Evolutionary conservation across 1,140 invertebrate genomes (phyloP).

Genomic region (Plectrocnemia conspersa): DNA sequence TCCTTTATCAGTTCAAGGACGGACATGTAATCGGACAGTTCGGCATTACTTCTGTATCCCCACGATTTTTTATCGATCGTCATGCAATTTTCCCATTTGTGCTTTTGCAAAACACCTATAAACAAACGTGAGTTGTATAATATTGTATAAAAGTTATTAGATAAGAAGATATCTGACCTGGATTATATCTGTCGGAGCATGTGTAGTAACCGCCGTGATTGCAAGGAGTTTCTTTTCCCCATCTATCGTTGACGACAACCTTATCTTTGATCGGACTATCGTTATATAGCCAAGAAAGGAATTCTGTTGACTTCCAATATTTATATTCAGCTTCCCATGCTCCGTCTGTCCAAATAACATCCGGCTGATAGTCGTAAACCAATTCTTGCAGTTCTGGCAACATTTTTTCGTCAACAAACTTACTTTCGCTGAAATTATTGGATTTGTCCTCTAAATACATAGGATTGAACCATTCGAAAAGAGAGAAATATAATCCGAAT

Average conservation of each 20-base stretch:
- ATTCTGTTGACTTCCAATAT: slow-evolving; percentile 78
- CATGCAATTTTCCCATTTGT: slow-evolving; percentile 92
- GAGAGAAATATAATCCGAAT: slow-evolving; percentile 85
- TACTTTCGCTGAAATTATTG: slow-evolving; percentile 60
- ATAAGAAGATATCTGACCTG: too few species aligned
- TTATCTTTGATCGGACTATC: slow-evolving; percentile 87
- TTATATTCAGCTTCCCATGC: slow-evolving; percentile 76
- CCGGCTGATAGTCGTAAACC: slow-evolving; percentile 75
- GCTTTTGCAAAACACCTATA: slow-evolving; percentile 46
- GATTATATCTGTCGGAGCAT: slow-evolving; percentile 81
- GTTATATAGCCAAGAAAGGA: slow-evolving; percentile 92
- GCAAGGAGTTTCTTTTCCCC: slow-evolving; percentile 75
- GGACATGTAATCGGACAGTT: slow-evolving; percentile 67
- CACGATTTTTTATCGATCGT: slow-evolving; percentile 88
- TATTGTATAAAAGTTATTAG: too few species aligned
- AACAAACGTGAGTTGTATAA: too few species aligned
- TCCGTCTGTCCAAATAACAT: slow-evolving; percentile 92
- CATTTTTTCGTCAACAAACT: slow-evolving; percentile 65
- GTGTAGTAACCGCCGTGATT: slow-evolving; percentile 87
- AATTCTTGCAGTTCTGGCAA: slow-evolving; percentile 72
- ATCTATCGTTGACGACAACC: slow-evolving; percentile 84
- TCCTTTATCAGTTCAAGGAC: slow-evolving; percentile 67
- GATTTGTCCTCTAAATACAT: slow-evolving; percentile 72
- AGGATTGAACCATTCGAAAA: slow-evolving; percentile 91
- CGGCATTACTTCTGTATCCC: slow-evolving; percentile 77